phyloP scores from a whole-genome alignment of 2,888 invertebrate genomes.

The Chirona hameri region DNA sequence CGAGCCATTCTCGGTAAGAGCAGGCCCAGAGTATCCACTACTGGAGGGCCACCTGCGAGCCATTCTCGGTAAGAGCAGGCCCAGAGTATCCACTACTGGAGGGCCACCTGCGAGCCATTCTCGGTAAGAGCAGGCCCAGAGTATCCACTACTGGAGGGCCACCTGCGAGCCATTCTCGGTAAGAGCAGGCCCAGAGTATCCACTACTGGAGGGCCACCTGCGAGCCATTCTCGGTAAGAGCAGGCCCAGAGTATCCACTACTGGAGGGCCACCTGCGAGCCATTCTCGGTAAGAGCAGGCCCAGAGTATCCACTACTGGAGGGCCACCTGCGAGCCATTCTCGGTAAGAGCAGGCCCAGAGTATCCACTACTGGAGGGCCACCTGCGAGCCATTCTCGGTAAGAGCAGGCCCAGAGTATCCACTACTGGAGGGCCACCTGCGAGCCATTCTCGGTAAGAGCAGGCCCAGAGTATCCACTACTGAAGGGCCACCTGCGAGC shows the following conservation, averaged over 20 bases:
- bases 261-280: constrained; percentile 94
- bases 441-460: constrained; percentile 88
- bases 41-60: constrained; percentile 94
- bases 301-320: constrained; percentile 69
- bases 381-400: constrained; percentile 94
- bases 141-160: constrained; percentile 92
- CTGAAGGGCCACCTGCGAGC: constrained; percentile 94
- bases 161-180: constrained; percentile 94
- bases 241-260: neutral
- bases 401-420: constrained; percentile 47
- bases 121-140: constrained; percentile 63
- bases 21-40: neutral
- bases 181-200: constrained; percentile 47
- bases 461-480: neutral
- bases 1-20: constrained; percentile 88
- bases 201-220: constrained; percentile 89
- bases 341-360: constrained; percentile 63
- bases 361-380: constrained; percentile 92
- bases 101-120: constrained; percentile 91
- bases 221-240: constrained; percentile 88
- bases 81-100: constrained; percentile 69
- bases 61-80: constrained; percentile 72
- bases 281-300: constrained; percentile 72
- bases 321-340: constrained; percentile 91
- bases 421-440: constrained; percentile 89